Conservation (phyloP, 2,113 vertebrate species). For the Crotalus tigris region DNA sequence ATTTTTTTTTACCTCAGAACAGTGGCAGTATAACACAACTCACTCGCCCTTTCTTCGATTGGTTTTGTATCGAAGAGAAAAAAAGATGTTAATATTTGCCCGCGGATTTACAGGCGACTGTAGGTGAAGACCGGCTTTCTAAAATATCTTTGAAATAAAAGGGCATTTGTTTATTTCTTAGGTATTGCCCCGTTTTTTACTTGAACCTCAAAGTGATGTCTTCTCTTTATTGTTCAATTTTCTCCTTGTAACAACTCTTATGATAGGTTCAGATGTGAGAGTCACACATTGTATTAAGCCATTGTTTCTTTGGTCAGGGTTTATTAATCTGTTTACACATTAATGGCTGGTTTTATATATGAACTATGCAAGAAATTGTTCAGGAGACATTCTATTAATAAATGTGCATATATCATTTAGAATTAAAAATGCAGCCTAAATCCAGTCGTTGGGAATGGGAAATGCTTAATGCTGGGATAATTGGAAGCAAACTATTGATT, state of each 20-base stretch:
- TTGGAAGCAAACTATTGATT: not conserved
- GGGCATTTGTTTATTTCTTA: not conserved
- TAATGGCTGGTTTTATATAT: not conserved
- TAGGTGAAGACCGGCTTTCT: not conserved
- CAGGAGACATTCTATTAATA: not conserved
- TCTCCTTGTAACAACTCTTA: not conserved
- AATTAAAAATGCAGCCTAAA: not conserved
- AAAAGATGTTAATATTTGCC: not conserved
- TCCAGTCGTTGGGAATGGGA: not conserved
- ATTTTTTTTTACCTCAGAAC: not conserved
- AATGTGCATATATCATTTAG: not conserved
- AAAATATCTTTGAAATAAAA: not conserved
- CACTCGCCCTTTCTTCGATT: not conserved
- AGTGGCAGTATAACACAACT: slow-evolving; percentile 44
- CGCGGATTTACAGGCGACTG: not conserved
- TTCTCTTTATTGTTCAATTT: not conserved
- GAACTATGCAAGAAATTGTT: not conserved
- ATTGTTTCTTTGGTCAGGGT: not conserved
- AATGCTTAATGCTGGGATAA: not conserved
- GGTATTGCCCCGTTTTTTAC: not conserved
- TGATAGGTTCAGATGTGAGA: not conserved
- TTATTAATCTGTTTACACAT: not conserved
- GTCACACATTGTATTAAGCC: not conserved
- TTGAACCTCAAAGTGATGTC: not conserved
- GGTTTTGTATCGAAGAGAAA: not conserved